A percentile compares a stretch with the other conserved stretches of the same genome.
Conservation (phyloP, 2,888 invertebrate species). For the Eristalis arbustorum region DNA sequence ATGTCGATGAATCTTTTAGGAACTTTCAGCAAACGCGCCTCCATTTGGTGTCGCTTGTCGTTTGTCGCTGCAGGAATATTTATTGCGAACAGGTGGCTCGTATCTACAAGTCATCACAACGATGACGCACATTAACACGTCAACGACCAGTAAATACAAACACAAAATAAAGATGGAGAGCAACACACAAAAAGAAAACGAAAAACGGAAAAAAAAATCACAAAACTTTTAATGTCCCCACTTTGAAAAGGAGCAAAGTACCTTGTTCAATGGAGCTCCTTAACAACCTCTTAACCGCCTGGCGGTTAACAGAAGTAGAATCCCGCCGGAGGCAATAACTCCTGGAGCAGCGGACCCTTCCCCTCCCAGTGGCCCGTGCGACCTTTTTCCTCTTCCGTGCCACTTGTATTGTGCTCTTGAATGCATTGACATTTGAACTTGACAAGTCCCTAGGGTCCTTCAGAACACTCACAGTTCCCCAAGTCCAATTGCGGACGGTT, state of each 20-base stretch:
- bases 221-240: constrained; percentile 18
- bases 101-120: background rate
- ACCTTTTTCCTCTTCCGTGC: constrained; percentile 25
- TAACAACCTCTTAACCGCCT: constrained; percentile 40
- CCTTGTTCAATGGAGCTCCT: constrained; percentile 31
- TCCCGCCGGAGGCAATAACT: constrained; percentile 25
- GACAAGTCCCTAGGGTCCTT: constrained; percentile 60
- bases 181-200: background rate
- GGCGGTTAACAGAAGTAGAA: constrained; percentile 38
- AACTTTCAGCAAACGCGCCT: background rate
- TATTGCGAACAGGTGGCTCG: background rate
- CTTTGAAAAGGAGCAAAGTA: constrained; percentile 26
- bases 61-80: background rate
- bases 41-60: background rate
- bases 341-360: constrained; percentile 5
- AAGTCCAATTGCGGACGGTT: constrained; percentile 6
- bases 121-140: constrained; percentile 18
- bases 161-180: background rate
- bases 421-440: constrained; percentile 68
- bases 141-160: constrained; percentile 10
- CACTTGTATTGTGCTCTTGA: constrained; percentile 36
- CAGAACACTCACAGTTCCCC: constrained; percentile 34
- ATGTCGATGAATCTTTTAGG: background rate
- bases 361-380: background rate
- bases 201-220: constrained; percentile 11